Base-by-base conservation (phyloP, 2,113 vertebrate genomes). In the Heloderma charlesbogerti region DNA sequence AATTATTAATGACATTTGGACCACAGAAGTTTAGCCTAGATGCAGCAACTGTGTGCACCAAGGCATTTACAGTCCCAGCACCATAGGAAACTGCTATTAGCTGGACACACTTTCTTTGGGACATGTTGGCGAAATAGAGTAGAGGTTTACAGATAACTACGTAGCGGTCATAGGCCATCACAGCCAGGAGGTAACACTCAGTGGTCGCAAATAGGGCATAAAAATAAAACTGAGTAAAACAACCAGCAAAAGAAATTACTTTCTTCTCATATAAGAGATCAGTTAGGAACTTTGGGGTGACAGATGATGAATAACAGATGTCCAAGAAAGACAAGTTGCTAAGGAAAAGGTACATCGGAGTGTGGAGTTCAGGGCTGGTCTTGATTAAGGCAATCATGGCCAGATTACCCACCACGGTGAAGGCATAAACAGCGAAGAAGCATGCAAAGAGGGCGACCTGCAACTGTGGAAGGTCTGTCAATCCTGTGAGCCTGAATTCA, bases 221-320 rank as follows among this genome's bases (percentile, higher is more conserved):
- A 84, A 93, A 77, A 22, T 84, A 91, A 71, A 91, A 4, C 54
- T 93, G 92, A 72, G 45, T 51, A 54, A 88, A 84, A 81, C 92
- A 93, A 15, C 37, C 66, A n/a, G 40, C 48, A 45, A 60, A 93
- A 48, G 92, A 93, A 84, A 93, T 93, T 6, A 40, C 4, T 31
- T 75, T 88, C 16, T 51, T 88, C 22, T 78, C 57, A 7, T 78
- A 57, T 45, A 90, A 88, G 74, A 88, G 48, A 25, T 88, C 71
- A 31, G 29, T 7, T 40, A 93, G 78, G 3, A 90, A 87, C 43
- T 86, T 91, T 34, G 92, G 92, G 22, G 86, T 84, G 9, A 91
- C 67, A 13, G 63, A 69, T 2, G 92, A 71, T 5, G 92, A 92
- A 40, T 89, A 89, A 54, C 88, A 89, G 16, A 72, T 80, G 45